phyloP scores from a whole-genome alignment of 2,888 invertebrate genomes.

The Prenolepis imparis region DNA sequence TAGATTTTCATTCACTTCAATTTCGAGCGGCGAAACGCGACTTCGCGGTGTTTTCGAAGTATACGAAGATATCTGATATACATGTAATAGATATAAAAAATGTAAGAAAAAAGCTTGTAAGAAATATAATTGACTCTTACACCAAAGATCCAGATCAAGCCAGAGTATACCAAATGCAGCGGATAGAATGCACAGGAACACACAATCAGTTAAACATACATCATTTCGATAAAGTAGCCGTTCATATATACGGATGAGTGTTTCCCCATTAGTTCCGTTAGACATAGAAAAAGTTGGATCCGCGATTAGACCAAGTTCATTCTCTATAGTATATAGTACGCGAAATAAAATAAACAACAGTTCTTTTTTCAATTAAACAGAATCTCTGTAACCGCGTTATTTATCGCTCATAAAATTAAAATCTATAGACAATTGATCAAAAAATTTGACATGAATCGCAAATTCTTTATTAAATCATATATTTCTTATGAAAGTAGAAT shows the following conservation, averaged over 20 bases:
- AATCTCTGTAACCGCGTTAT: background rate
- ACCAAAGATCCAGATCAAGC: conserved; percentile 86
- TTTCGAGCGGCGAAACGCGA: background rate
- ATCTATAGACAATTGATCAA: conserved; percentile 11
- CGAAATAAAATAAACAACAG: background rate
- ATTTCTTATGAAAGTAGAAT: background rate
- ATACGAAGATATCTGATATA: conserved; percentile 50
- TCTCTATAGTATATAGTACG: background rate
- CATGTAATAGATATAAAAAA: conserved; percentile 76
- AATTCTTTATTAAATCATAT: background rate
- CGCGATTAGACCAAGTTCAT: conserved; percentile 32
- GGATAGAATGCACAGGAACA: conserved; percentile 86
- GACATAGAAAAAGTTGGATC: conserved; percentile 24
- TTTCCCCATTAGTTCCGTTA: conserved; percentile 49
- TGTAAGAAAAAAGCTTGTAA: conserved; percentile 82
- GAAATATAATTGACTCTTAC: conserved; percentile 86
- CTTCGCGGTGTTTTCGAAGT: conserved; percentile 46
- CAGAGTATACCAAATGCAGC: conserved; percentile 86
- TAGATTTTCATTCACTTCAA: conserved; percentile 55
- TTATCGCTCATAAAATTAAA: background rate
- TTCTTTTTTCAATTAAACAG: background rate
- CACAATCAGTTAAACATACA: conserved; percentile 85
- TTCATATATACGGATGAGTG: conserved; percentile 63
- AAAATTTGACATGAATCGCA: background rate
- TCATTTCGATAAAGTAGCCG: conserved; percentile 75